A percentile compares a stretch with the other conserved stretches of the same genome.
Conservation (phyloP, 2,797 vertebrate species). For the Pygocentrus nattereri region DNA sequence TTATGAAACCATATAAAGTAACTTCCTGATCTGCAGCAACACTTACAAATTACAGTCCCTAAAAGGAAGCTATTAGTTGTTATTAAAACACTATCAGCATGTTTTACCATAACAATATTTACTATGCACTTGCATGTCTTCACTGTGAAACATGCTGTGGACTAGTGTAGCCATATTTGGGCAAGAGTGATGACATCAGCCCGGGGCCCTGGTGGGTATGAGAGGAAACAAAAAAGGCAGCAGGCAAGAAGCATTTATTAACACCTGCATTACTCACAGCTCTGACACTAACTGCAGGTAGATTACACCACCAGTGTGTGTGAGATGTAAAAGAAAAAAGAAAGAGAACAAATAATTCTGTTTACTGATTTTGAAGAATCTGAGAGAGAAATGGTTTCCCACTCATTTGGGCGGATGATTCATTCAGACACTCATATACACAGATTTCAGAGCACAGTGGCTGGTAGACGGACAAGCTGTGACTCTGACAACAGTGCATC, state of each 20-base stretch:
- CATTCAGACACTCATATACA: background rate
- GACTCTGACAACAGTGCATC: background rate
- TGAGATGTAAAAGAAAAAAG: background rate
- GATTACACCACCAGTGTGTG: constrained; percentile 29
- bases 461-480: constrained; percentile 3
- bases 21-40: background rate
- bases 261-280: constrained; percentile 32
- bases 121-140: background rate
- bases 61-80: background rate
- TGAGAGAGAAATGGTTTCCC: background rate
- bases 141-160: constrained; percentile 15
- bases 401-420: constrained; percentile 33
- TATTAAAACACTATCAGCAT: background rate
- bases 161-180: constrained; percentile 8
- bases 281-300: constrained; percentile 37
- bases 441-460: background rate
- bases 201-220: constrained; percentile 42
- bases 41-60: background rate
- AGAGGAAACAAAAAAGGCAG: constrained; percentile 41
- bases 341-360: background rate
- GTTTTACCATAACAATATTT: background rate
- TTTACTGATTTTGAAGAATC: constrained; percentile 16
- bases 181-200: constrained; percentile 34
- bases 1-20: too few relatives aligned
- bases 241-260: constrained; percentile 27